Evolutionary conservation across 2,113 vertebrate species (phyloP), one percentile per base, ranked within the genome.

Genomic region (Marcusenius ussheri): DNA sequence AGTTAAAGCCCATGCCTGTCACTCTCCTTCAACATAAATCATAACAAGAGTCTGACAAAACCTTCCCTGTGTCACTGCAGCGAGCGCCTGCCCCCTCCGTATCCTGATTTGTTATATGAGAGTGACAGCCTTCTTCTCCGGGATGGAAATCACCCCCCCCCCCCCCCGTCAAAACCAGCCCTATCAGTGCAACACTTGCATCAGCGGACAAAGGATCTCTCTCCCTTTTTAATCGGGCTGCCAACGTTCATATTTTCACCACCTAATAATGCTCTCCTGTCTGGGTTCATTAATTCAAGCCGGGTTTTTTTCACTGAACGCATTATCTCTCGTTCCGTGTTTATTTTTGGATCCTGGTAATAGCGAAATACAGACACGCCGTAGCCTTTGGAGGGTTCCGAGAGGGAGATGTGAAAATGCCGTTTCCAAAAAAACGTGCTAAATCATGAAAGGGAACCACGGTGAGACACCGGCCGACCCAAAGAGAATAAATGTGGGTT

Each of bases 1-100:
- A 39, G 91, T 94, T 93, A 91, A 90, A 93, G 91, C 83, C 93
- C 85, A 93, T 95, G 94, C 92, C 92, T 93, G 93, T 94, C 95
- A 95, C 92, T 93, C 93, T 88, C 93, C 90, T 88, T 24, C 53
- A 90, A 88, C 66, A 91, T 90, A 92, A 94, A 93, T 93, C 91
- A 89, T 89, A 91, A 92, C 92, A 90, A 89, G 70, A 66, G 88
- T 91, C 93, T 94, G 92, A 89, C 91, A 42, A 53, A 74, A 77
- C 90, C 83, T 87, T 85, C 66, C 24, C 58, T 89, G 90, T 35
- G 88, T 93, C 90, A 56, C 89, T 88, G 84, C 77, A 87, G 84
- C 17, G 39, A 31, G 27, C 74, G 47, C 77, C 51, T 66, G 66
- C 90, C 53, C 49, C 89, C 90, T 0, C 66, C 31, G 87, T 85